These are phyloP conservation scores for Galagoides demidoff DNA, from an alignment of 2,797 vertebrate species.

Conservation along the genomic window DNA sequence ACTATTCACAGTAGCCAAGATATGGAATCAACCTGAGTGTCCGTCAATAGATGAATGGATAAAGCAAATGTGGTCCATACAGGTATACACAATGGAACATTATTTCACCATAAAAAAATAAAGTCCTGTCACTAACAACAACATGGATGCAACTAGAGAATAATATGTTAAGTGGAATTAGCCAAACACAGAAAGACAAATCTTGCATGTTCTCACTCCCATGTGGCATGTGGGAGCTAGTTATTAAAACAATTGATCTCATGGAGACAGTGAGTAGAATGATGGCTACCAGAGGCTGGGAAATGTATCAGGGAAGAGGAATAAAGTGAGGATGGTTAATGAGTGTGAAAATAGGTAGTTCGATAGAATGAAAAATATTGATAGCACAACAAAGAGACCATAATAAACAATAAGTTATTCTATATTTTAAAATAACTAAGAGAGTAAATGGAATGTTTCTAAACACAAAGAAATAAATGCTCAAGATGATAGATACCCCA, in stretches of 20 bases:
- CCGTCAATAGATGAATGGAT: not conserved
- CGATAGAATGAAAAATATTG: not conserved
- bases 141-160: not conserved
- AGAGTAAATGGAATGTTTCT: not conserved
- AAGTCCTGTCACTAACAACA: not conserved
- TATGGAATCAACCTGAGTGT: not conserved
- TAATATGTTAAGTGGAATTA: not conserved
- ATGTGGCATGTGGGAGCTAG: not conserved
- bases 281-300: not conserved
- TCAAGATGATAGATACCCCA: not conserved
- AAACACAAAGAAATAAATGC: not conserved
- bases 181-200: not conserved
- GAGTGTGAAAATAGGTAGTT: not conserved
- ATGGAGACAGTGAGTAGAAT: not conserved
- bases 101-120: not conserved
- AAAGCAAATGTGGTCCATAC: not conserved
- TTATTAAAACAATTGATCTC: not conserved
- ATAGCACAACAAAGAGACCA: not conserved
- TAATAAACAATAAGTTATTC: not conserved
- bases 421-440: not conserved
- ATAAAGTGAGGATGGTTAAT: not conserved
- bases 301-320: not conserved
- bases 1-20: not conserved
- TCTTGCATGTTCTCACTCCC: not conserved
- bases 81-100: not conserved